phyloP scores from a whole-genome alignment of 2,797 vertebrate species.

The Sciurus carolinensis region DNA sequence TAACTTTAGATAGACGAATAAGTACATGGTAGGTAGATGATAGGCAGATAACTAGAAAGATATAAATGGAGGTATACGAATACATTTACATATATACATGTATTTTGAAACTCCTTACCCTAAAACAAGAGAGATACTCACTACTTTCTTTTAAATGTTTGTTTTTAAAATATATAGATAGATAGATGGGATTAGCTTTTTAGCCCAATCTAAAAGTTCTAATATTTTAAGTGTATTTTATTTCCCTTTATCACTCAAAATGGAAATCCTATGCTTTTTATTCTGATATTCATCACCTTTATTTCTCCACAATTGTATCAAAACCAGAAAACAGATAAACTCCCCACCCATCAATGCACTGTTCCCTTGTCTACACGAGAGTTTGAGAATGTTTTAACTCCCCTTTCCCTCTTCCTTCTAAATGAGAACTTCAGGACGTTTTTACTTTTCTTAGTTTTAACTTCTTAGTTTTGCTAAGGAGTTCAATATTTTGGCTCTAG shows the following conservation, averaged over 20 bases:
- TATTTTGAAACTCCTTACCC: slow-evolving; percentile 29
- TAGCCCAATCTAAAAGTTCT: background rate
- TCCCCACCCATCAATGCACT: background rate
- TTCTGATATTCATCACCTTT: background rate
- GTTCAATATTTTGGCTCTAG: slow-evolving; percentile 47
- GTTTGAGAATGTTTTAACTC: slow-evolving; percentile 3
- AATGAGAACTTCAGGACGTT: background rate
- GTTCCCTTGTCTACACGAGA: background rate
- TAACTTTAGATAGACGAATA: background rate
- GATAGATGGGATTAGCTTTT: slow-evolving; percentile 5
- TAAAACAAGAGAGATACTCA: slow-evolving; percentile 25
- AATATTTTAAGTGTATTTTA: background rate
- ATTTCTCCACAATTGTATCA: background rate
- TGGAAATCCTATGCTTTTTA: slow-evolving; percentile 12
- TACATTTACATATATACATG: background rate
- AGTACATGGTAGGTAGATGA: background rate
- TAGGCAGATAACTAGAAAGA: background rate
- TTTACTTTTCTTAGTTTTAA: slow-evolving; percentile 29
- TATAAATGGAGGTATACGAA: background rate
- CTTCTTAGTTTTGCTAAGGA: slow-evolving; percentile 52
- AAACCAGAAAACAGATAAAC: slow-evolving; percentile 34
- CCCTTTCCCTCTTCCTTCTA: background rate
- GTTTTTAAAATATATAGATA: background rate
- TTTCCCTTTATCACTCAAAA: background rate
- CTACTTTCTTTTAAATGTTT: background rate